Evolutionary conservation across 2,797 vertebrate genomes (phyloP).

Genomic region (Cyclopterus lumpus): DNA sequence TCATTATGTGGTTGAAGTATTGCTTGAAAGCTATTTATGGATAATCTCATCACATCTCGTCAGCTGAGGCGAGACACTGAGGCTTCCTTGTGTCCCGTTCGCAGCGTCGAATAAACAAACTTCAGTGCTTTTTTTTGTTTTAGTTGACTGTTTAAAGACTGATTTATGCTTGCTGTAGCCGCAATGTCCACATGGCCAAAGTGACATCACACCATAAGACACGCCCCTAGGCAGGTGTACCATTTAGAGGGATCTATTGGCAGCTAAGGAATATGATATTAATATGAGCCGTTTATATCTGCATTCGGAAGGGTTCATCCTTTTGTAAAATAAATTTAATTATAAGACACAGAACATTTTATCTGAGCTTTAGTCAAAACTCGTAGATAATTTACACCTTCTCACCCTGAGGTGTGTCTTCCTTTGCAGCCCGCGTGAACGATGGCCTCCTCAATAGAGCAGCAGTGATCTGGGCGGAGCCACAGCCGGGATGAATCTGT

Average conservation of each 20-base stretch:
- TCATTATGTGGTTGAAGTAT: not conserved
- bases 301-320: too few relatives aligned
- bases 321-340: too few relatives aligned
- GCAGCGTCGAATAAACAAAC: constrained; percentile 1
- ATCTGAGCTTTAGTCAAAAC: not conserved
- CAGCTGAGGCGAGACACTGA: constrained; percentile 34
- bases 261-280: too few relatives aligned
- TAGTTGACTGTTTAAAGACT: not conserved
- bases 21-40: not conserved
- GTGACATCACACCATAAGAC: too few relatives aligned
- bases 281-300: too few relatives aligned
- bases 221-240: too few relatives aligned
- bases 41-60: constrained; percentile 11
- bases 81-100: constrained; percentile 13
- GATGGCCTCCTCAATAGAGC: constrained; percentile 38
- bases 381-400: not conserved
- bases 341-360: too few relatives aligned
- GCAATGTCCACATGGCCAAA: too few relatives aligned
- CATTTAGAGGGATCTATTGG: too few relatives aligned
- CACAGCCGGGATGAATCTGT: constrained; percentile 72
- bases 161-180: too few relatives aligned
- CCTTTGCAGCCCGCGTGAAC: constrained; percentile 30
- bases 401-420: constrained; percentile 2
- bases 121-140: not conserved
- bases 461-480: constrained; percentile 46